Percentiles rank a stretch among this genome's conserved stretches.
Evolutionary conservation across 2,113 vertebrate species (phyloP).

Genomic region (Cichladusa arquata): DNA sequence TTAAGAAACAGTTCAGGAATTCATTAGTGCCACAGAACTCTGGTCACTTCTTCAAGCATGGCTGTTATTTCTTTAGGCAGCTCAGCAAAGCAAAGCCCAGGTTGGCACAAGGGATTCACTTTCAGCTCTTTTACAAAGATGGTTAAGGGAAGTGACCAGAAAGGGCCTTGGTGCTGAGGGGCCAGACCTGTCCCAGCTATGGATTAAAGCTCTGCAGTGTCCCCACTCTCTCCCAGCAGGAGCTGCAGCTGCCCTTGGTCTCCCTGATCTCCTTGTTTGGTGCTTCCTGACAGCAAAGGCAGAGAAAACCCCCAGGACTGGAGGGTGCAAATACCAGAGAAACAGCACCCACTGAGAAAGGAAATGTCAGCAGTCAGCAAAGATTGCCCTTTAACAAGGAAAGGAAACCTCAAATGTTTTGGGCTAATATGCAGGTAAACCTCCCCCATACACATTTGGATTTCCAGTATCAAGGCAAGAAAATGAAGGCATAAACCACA

Average conservation of each 20-base stretch:
- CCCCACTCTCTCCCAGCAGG: background rate
- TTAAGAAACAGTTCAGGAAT: background rate
- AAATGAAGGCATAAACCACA: background rate
- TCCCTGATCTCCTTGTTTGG: background rate
- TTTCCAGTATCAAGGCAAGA: background rate
- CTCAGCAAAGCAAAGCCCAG: background rate
- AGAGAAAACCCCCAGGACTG: background rate
- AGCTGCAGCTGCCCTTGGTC: background rate
- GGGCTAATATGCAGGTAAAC: background rate
- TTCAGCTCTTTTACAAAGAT: accelerated
- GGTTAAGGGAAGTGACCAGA: background rate
- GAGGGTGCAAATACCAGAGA: background rate
- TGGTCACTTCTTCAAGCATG: background rate
- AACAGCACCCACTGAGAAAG: accelerated
- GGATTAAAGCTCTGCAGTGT: background rate
- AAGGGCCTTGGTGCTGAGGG: background rate
- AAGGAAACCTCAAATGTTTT: accelerated
- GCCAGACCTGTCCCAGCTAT: background rate
- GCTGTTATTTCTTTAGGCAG: background rate
- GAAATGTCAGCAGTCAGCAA: background rate
- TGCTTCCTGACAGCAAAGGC: background rate
- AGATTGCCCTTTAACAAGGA: background rate
- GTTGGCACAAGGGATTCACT: background rate
- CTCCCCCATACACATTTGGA: background rate
- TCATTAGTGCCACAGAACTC: background rate